These are phyloP conservation scores for Barbus barbus DNA, from an alignment of 2,113 vertebrate species.

Conservation along the genomic window DNA sequence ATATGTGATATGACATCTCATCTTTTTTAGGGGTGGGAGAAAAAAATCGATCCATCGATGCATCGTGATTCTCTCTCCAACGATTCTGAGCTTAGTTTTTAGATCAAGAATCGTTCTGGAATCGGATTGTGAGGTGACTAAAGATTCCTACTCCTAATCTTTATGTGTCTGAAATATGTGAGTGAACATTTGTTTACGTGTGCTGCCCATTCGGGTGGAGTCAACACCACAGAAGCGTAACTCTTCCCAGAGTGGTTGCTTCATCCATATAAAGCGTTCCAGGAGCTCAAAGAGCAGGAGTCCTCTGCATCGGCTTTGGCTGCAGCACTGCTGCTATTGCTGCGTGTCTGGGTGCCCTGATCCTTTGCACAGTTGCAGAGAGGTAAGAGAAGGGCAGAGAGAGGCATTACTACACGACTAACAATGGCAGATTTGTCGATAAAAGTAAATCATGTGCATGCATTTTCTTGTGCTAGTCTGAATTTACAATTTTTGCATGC, in stretches of 20 bases:
- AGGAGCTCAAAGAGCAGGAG: not conserved
- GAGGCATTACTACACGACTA: not conserved
- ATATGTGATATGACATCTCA: not conserved
- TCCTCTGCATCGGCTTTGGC: slow-evolving; percentile 63
- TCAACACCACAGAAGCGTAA: not conserved
- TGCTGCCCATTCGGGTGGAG: slow-evolving; percentile 6
- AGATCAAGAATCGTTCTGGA: too few species aligned
- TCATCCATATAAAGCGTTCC: slow-evolving; percentile 39
- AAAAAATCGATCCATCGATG: too few species aligned
- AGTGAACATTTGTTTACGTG: slow-evolving; percentile 10
- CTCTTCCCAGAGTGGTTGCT: slow-evolving; percentile 9
- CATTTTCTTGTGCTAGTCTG: too few species aligned
- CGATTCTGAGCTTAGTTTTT: too few species aligned
- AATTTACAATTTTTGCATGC: too few species aligned
- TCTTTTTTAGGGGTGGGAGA: too few species aligned
- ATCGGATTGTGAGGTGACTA: too few species aligned
- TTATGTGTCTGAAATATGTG: slow-evolving; percentile 6
- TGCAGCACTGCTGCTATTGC: slow-evolving; percentile 57
- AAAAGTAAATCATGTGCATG: not conserved
- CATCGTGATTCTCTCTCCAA: too few species aligned
- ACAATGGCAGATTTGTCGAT: not conserved
- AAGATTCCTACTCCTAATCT: too few species aligned
- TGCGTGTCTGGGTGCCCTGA: not conserved
- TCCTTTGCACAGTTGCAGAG: slow-evolving; percentile 45
- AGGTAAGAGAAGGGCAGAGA: slow-evolving; percentile 32